Evolutionary conservation across 2,797 vertebrate genomes (phyloP), one percentile per base, ranked within the genome.

Genomic region (Sebastes aleutianus): DNA sequence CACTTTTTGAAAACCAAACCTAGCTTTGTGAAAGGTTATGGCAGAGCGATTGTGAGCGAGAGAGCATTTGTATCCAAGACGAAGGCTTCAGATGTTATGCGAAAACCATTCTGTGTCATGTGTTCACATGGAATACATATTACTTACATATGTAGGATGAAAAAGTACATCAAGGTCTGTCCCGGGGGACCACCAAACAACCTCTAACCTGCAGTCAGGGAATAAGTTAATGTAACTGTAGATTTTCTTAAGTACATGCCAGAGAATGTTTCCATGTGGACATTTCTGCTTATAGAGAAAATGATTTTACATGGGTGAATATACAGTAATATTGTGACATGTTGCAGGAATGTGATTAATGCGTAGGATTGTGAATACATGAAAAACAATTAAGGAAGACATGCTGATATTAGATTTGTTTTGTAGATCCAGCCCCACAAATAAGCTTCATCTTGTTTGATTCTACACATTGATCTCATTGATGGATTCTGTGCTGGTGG

Each of bases 121-220:
- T 85, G 86, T 90, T 95, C 93, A 93, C 89, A 91, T 95, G 94
- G 93, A 95, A 94, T 91, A 90, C 88, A 90, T 95, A 95, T 95
- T 95, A 95, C 93, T 94, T 94, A 92, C 93, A 95, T 85, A 89
- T 95, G 92, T 91, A 94, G 85, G 87, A 93, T 93, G 86, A 93
- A 93, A 94, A 92, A 92, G 89, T 89, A 95, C 89, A 93, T 91
- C 70, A 80, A 86, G 84, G 88, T 87, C 76, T 43, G 78, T 89
- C 93, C 91, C 84, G 31, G 3, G 91, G 89, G 91, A 89, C 89
- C 89, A 88, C 89, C 92, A 95, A 93, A 94, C 90, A 91, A 94
- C 91, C 88, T 92, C 85, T 79, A 91, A 93, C 88, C 92, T 92
- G 90, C 87, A 92, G 85, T 61, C 76, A 74, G 92, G 93, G 91